Base-by-base conservation (phyloP, 2,888 invertebrate species). In the Lordiphosa andalusiaca region DNA sequence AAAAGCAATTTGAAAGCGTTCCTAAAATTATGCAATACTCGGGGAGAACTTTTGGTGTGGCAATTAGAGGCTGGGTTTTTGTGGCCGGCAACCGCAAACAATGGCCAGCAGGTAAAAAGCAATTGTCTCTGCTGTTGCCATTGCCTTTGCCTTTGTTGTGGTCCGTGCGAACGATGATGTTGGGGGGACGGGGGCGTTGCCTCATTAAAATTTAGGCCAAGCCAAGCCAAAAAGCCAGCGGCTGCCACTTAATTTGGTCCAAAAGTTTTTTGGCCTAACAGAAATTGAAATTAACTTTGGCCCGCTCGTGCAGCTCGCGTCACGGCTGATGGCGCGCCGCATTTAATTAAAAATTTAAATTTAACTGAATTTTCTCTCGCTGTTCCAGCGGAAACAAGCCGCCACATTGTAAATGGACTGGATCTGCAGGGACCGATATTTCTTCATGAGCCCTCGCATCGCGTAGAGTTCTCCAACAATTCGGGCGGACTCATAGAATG, bases 381-480 rank as follows among this genome's bases (percentile, higher is more conserved):
- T 56, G 38, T 7, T 40, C 35, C 69, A 83, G 86, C 69, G 52
- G 72, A 84, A 63, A 68, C 70, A 36, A 68, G 68, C 69, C 69
- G 68, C 69, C 69, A 73, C 68, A 69, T 75, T 62, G 86, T 87
- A 73, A 86, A 86, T 80, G 89, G 88, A 68, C 88, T 92, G 77
- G 94, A 95, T 90, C 92, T 94, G 57, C 93, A 94, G 84, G 93
- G 94, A 71, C 92, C 93, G 60, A 91, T 91, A 77, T 92, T 94
- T 89, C 90, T 92, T 70, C 90, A 91, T 76, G 94, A 94, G 87
- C 95, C 95, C 4, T 92, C 93, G 23, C 94, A 93, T 86, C 92
- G 92, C 87, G 92, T 94, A 59, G 94, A 95, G 89, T 95, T 94
- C 90, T 93, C 94, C 82, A 94, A 94, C 90, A 93, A 93, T 87